Evolutionary conservation across 2,113 vertebrate genomes (phyloP).

Genomic region (Psammodynastes pulverulentus): DNA sequence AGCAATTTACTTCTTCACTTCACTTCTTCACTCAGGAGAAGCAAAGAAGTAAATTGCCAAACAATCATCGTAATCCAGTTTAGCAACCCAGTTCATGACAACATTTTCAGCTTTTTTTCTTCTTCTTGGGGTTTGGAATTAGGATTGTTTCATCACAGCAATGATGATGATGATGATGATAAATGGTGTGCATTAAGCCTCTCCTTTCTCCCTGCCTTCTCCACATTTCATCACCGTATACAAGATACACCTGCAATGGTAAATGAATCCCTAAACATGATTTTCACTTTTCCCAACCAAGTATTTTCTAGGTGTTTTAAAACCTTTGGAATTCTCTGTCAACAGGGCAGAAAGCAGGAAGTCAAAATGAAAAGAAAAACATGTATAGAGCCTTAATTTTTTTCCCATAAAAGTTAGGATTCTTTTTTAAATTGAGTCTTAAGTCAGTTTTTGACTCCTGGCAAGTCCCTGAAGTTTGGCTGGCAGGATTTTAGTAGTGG

Average conservation of each 20-base stretch:
- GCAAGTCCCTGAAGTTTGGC: not conserved
- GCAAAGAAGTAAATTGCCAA: not conserved
- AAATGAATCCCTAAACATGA: not conserved
- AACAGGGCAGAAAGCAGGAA: not conserved
- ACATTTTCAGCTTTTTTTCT: not conserved
- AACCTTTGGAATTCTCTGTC: not conserved
- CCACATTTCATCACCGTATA: not conserved
- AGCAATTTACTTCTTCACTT: constrained; percentile 17
- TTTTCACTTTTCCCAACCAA: not conserved
- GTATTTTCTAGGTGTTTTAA: not conserved
- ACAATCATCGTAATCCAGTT: not conserved
- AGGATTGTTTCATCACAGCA: not conserved
- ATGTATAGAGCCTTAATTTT: not conserved
- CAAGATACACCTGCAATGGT: not conserved
- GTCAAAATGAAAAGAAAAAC: not conserved
- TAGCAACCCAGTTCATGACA: not conserved
- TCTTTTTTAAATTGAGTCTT: not conserved
- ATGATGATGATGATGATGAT: not conserved
- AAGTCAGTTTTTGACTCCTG: not conserved
- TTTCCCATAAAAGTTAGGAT: not conserved
- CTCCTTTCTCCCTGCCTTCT: not conserved
- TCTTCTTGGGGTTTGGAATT: not conserved
- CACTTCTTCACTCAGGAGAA: not conserved
- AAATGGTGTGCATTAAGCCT: not conserved
- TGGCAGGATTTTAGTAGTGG: not conserved